Percentiles rank a stretch among this genome's conserved stretches.
Evolutionary conservation across 2,797 vertebrate genomes (phyloP).

Genomic region (Argya squamiceps): DNA sequence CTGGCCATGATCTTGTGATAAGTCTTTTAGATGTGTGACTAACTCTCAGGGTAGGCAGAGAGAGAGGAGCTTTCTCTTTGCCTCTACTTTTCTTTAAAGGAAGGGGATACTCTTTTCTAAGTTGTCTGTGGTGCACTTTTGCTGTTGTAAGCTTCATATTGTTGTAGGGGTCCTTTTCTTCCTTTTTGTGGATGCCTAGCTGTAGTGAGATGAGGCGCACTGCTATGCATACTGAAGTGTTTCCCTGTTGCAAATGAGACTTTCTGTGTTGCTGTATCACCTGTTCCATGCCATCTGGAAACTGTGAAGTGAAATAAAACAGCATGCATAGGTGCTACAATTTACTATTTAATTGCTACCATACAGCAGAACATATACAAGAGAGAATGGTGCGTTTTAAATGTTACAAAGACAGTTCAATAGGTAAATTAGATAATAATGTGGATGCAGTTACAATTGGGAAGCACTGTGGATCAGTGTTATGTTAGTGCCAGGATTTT

Average conservation of each 20-base stretch:
- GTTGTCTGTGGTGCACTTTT: background rate
- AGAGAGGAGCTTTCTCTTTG: background rate
- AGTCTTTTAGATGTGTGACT: background rate
- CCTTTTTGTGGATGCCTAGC: background rate
- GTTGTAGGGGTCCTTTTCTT: background rate
- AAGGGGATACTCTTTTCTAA: background rate
- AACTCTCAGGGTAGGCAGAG: background rate
- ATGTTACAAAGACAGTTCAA: background rate
- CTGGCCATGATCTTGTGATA: fast-evolving
- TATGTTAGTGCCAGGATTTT: background rate
- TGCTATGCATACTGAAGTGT: background rate
- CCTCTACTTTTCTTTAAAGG: background rate
- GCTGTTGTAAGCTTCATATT: background rate
- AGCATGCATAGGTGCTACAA: background rate
- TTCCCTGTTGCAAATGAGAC: background rate
- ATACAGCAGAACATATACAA: background rate
- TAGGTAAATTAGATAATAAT: background rate
- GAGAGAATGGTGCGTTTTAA: background rate
- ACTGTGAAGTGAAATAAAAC: slow-evolving; percentile 6
- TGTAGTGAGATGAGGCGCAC: background rate
- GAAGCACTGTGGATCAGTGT: background rate
- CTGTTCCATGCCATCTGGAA: background rate
- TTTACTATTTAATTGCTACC: background rate
- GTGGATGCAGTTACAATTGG: background rate
- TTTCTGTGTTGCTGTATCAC: background rate